Evolutionary conservation across 2,113 vertebrate genomes (phyloP).

Genomic region (Pardalotus punctatus): DNA sequence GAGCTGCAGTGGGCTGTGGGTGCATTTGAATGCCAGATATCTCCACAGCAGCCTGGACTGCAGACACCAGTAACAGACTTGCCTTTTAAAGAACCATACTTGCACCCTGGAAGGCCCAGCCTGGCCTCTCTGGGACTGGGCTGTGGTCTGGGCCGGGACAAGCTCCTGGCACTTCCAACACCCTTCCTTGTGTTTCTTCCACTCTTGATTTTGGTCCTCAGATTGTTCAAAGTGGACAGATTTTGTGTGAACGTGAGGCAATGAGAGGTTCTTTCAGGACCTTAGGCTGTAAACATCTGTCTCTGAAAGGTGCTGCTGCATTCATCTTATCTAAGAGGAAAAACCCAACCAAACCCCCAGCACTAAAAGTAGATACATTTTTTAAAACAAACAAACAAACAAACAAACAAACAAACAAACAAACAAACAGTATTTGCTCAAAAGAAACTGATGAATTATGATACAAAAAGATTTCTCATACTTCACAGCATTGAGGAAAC

Average conservation of each 20-base stretch:
- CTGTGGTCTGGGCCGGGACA: neutral
- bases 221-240: neutral
- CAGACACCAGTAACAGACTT: neutral
- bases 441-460: neutral
- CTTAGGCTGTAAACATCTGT: neutral
- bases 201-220: neutral
- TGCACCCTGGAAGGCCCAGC: neutral
- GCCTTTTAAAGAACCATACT: neutral
- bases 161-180: neutral
- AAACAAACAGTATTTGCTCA: neutral
- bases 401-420: neutral
- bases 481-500: neutral
- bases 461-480: neutral
- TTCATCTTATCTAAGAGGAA: neutral
- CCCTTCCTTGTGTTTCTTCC: neutral
- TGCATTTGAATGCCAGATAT: neutral
- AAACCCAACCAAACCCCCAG: fast-evolving
- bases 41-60: neutral
- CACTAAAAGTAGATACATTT: neutral
- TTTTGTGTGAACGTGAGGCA: neutral
- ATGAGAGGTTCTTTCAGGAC: neutral
- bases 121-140: neutral
- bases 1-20: neutral
- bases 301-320: neutral
- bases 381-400: neutral